Conservation (phyloP, 2,797 vertebrate species). For the Crax fasciolata region DNA sequence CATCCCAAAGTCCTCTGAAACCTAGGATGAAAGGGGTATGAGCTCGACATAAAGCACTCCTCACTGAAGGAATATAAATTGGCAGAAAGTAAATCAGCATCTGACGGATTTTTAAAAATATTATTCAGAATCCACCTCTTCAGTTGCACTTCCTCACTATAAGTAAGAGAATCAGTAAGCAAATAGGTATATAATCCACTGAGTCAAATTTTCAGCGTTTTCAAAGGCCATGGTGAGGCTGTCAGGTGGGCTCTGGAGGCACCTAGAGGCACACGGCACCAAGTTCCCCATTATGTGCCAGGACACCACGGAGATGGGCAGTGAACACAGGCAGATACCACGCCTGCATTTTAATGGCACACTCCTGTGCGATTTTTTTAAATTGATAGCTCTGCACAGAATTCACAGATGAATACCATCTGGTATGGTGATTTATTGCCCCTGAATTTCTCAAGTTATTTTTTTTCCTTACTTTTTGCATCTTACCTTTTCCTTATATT, state of each 20-base stretch:
- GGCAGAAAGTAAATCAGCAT: background rate
- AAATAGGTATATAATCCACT: background rate
- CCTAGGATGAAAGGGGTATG: fast-evolving
- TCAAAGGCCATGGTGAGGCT: background rate
- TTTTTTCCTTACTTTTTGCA: conserved; percentile 29
- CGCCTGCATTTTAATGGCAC: conserved; percentile 31
- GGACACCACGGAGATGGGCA: background rate
- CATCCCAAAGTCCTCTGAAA: background rate
- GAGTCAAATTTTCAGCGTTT: background rate
- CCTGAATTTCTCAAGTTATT: conserved; percentile 69
- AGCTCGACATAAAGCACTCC: background rate
- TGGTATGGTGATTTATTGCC: conserved; percentile 74
- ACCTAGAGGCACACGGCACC: background rate
- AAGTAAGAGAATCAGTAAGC: background rate
- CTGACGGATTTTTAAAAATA: background rate
- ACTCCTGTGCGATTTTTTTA: conserved; percentile 6
- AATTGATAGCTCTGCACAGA: conserved; percentile 37
- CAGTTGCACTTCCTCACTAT: background rate
- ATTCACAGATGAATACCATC: conserved; percentile 74
- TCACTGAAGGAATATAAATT: background rate
- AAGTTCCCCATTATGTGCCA: background rate
- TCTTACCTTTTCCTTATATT: conserved; percentile 65
- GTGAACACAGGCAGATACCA: background rate
- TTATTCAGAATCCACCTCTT: background rate
- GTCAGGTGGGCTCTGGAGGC: background rate